Evolutionary conservation across 2,113 vertebrate genomes (phyloP), one percentile per base, ranked within the genome.

Genomic region (Dromiciops gliroides): DNA sequence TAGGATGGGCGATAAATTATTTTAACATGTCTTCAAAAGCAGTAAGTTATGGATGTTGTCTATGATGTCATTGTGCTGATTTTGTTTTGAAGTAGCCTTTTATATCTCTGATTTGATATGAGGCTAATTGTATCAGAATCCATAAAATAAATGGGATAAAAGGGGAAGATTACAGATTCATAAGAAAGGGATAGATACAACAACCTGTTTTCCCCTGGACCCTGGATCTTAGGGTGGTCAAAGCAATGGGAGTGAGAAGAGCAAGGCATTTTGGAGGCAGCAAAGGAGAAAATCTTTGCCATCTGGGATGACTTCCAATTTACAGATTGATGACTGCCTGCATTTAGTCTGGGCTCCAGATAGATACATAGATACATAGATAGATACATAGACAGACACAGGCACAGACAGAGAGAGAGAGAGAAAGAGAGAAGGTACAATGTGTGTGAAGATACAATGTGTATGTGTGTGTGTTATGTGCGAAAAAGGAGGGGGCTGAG

Each of bases 1-100:
- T 90, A 95, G 92, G 47, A 50, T 95, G 52, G 91, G n/a, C 95
- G 52, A 93, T 48, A 92, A 95, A 94, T 94, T 89, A 50, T 93
- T 93, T 95, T 90, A 96, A 44, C 83, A 28, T 56, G 67, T 9
- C 92, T 93, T 93, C 48, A 50, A 90, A 95, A 90, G 31, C 51
- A 90, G 50, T 47, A 91, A 94, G 50, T 49, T 51, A 50, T 8
- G 49, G 49, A n/a, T 91, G n/a, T 47, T n/a, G 44, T 90, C 91
- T 67, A 44, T 75, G 88, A 53, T 67, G 51, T 90, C 92, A 48
- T 83, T 92, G 89, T 49, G 89, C 52, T 95, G 50, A 93, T 19
- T 60, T 90, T 53, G n/a, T n/a, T 67, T 44, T 95, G 47, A 95
- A 89, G 5, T 7, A 47, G 26, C 67, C 28, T 14, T 44, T 91